These are phyloP conservation scores for Trachurus trachurus DNA, from an alignment of 2,797 vertebrate genomes.

Conservation along the genomic window DNA sequence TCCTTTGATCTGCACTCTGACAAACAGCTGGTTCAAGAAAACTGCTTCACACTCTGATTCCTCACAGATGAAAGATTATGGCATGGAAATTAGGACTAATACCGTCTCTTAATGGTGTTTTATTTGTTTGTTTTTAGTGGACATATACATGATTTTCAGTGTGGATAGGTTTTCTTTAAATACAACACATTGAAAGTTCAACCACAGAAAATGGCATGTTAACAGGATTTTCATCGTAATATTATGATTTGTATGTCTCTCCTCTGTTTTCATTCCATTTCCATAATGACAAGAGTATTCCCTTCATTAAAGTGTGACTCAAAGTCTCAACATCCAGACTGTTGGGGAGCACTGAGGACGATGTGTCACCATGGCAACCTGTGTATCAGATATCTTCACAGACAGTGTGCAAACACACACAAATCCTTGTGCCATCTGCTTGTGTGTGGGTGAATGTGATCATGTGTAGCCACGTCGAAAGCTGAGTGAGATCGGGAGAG, in stretches of 20 bases:
- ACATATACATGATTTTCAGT: background rate
- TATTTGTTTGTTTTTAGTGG: background rate
- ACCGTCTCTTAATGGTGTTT: background rate
- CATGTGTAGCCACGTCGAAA: background rate
- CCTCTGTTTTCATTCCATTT: background rate
- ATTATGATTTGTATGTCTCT: too few relatives aligned
- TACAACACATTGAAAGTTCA: background rate
- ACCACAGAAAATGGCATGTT: background rate
- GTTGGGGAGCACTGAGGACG: slow-evolving; percentile 14
- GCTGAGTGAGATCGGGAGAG: background rate
- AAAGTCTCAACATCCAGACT: slow-evolving; percentile 35
- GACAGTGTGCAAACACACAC: slow-evolving; percentile 27
- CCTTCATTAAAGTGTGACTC: slow-evolving; percentile 29
- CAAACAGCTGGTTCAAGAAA: slow-evolving; percentile 51
- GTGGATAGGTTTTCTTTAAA: background rate
- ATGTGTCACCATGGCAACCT: slow-evolving; percentile 65
- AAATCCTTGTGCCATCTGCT: slow-evolving; percentile 18
- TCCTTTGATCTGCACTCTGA: slow-evolving; percentile 53
- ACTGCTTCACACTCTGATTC: slow-evolving; percentile 21
- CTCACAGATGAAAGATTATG: slow-evolving; percentile 22
- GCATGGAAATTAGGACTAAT: slow-evolving; percentile 1
- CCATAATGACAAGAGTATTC: background rate
- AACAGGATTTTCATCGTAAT: background rate
- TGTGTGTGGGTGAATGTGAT: background rate
- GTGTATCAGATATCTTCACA: slow-evolving; percentile 30